Evolutionary conservation across 2,113 vertebrate species (phyloP).

Genomic region (Labeo catla): DNA sequence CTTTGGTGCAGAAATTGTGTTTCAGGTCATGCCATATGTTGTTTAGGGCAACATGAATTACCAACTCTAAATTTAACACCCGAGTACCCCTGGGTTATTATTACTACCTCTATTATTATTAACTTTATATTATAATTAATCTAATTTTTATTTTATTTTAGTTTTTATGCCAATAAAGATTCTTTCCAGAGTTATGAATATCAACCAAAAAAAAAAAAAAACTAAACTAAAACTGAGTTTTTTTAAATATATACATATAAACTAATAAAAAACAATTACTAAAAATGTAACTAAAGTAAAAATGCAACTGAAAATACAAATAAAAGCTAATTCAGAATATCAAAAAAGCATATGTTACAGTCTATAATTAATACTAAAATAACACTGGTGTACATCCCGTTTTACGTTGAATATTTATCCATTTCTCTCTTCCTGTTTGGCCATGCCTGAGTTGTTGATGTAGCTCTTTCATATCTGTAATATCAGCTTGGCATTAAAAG

Average conservation of each 20-base stretch:
- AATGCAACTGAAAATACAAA: not conserved
- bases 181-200: not conserved
- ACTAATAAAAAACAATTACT: not conserved
- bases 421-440: not conserved
- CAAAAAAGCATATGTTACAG: not conserved
- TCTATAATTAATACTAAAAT: not conserved
- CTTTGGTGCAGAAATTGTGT: not conserved
- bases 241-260: too few species aligned
- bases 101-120: too few species aligned
- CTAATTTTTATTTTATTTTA: not conserved
- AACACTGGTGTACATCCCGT: not conserved
- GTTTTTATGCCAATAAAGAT: not conserved
- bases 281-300: not conserved
- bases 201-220: not conserved
- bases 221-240: too few species aligned
- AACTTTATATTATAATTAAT: too few species aligned
- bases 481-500: not conserved
- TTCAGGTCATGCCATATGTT: not conserved
- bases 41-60: not conserved
- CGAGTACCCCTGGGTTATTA: too few species aligned
- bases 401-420: not conserved
- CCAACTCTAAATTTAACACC: not conserved
- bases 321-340: not conserved
- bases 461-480: not conserved
- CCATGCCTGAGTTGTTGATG: not conserved